These are phyloP conservation scores for Cordylochernes scorpioides DNA, from an alignment of 2,888 invertebrate species.

Conservation along the genomic window DNA sequence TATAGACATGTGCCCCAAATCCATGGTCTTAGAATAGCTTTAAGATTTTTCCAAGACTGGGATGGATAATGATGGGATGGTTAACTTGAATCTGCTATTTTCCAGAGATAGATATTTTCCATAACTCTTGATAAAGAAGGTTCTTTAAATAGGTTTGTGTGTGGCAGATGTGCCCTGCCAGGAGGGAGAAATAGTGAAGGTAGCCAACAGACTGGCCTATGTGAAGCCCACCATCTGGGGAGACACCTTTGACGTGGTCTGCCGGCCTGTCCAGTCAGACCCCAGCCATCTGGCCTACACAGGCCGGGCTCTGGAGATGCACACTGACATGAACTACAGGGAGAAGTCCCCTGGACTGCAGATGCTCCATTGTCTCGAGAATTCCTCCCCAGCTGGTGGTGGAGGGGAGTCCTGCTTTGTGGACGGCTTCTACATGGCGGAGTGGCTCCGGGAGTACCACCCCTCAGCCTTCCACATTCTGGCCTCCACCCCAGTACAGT, in stretches of 20 bases:
- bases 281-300: conserved; percentile 18
- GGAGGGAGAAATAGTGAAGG: conserved; percentile 17
- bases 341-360: conserved; percentile 21
- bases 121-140: too few relatives aligned
- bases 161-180: conserved; percentile 16
- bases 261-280: conserved; percentile 16
- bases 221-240: conserved; percentile 21
- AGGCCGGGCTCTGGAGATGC: conserved; percentile 18
- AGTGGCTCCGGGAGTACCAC: conserved; percentile 19
- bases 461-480: conserved; percentile 20
- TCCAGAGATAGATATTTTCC: too few relatives aligned
- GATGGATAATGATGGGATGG: too few relatives aligned
- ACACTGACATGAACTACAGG: conserved; percentile 20
- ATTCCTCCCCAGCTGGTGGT: conserved; percentile 15
- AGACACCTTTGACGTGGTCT: conserved; percentile 19
- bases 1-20: too few relatives aligned
- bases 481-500: conserved; percentile 18
- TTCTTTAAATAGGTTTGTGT: too few relatives aligned
- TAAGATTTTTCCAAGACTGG: too few relatives aligned
- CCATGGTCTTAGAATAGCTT: too few relatives aligned
- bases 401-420: conserved; percentile 21
- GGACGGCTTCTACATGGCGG: conserved; percentile 19
- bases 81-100: too few relatives aligned
- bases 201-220: conserved; percentile 19
- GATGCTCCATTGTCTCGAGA: conserved; percentile 19